phyloP scores from a whole-genome alignment of 2,113 vertebrate genomes.

The Phodopus roborovskii region DNA sequence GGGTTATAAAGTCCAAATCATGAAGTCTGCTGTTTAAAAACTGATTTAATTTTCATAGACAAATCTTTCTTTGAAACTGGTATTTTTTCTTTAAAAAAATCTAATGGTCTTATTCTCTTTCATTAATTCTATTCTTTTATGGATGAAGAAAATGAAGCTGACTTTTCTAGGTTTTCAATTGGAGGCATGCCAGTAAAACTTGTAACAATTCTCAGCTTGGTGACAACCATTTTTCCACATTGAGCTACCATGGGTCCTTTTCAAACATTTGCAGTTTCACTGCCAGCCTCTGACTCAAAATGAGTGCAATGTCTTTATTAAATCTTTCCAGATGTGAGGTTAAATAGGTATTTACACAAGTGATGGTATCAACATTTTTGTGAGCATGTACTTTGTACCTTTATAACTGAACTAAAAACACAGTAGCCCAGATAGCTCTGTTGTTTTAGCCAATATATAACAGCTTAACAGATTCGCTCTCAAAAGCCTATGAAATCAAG shows the following conservation, averaged over 20 bases:
- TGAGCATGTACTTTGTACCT: not conserved
- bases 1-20: not conserved
- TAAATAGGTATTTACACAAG: constrained; percentile 60
- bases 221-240: not conserved
- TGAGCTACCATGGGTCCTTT: not conserved
- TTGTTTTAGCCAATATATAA: not conserved
- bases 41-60: not conserved
- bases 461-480: constrained; percentile 29
- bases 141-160: not conserved
- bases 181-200: not conserved
- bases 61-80: not conserved
- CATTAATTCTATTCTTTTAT: not conserved
- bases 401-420: not conserved
- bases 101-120: not conserved
- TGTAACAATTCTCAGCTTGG: not conserved
- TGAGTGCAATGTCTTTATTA: constrained; percentile 37
- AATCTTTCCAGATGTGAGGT: constrained; percentile 44
- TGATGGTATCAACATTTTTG: constrained; percentile 34
- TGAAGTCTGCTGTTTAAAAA: constrained; percentile 3
- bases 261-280: not conserved
- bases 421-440: not conserved
- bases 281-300: not conserved
- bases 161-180: not conserved
- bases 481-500: constrained; percentile 23
- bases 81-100: not conserved